phyloP scores from a whole-genome alignment of 2,113 vertebrate genomes.

The Oostethus manadensis region DNA sequence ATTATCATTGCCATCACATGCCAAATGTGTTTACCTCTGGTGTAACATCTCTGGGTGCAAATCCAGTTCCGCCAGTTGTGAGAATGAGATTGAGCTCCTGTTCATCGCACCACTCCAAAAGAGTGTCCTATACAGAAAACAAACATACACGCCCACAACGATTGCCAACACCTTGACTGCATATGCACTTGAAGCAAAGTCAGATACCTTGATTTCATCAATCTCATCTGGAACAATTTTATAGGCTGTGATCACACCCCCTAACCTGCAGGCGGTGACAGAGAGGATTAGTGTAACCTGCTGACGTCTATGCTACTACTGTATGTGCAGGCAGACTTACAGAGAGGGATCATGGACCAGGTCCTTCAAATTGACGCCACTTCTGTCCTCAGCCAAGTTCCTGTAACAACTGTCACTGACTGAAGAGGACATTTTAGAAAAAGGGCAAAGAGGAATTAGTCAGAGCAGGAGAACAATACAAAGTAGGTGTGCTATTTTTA shows the following conservation, averaged over 20 bases:
- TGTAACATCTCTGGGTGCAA: conserved; percentile 96
- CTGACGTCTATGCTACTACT: conserved; percentile 29
- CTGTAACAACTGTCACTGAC: conserved; percentile 99
- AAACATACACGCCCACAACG: conserved; percentile 51
- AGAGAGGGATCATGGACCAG: conserved; percentile 96
- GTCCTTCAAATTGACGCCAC: conserved; percentile 98
- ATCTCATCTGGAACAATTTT: conserved; percentile 98
- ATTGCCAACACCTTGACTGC: neutral
- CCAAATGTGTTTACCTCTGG: conserved; percentile 83
- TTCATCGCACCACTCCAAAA: conserved; percentile 97
- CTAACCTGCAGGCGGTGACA: conserved; percentile 80
- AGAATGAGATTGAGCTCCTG: conserved; percentile 97
- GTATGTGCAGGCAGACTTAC: conserved; percentile 74
- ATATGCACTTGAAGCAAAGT: neutral
- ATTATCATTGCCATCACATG: too few species aligned
- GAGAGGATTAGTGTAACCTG: conserved; percentile 2
- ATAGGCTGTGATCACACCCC: conserved; percentile 93
- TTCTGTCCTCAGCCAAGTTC: conserved; percentile 96
- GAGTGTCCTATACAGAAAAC: conserved; percentile 80
- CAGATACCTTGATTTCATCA: conserved; percentile 94
- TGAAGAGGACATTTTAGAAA: conserved; percentile 58
- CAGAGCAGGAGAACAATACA: neutral
- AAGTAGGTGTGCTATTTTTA: neutral
- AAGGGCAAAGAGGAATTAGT: neutral
- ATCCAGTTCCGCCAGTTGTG: conserved; percentile 97